Evolutionary conservation across 2,113 vertebrate species (phyloP), one percentile per base, ranked within the genome.

Genomic region (Lophius piscatorius): DNA sequence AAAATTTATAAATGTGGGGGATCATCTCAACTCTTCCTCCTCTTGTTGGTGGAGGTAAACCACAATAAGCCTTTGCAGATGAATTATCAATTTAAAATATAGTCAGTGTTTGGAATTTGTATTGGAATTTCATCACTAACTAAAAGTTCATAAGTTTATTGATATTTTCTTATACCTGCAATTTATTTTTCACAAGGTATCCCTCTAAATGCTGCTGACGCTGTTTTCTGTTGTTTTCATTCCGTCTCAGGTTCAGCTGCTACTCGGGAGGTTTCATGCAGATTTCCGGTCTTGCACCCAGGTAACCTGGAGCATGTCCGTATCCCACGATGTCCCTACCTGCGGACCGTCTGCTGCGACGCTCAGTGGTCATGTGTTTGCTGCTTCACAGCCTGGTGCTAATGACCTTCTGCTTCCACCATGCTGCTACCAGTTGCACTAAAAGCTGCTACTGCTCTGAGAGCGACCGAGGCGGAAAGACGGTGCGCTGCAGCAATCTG

Each of bases 401-500:
- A 12, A 93, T 95, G 90, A 89, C 91, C 63, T 90, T 92, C 79
- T 92, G 92, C 85, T 91, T 94, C 74, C 87, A 86, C 65, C 77
- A 86, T 17, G 87, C 81, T 0, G 90, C 83, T 0, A 44, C 91
- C 6, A 91, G 93, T 3, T 96, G 95, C 83, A 94, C 95, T 71
- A 93, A 89, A 70, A 92, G 90, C 70, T 93, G 92, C 79, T 93
- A 93, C 88, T 99, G 97, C 85, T 94, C 96, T 17, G 85, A 91
- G 18, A 92, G 93, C 7, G 94, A 96, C 66, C 90, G 86, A 1
- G 88, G 90, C 1, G 93, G 94, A 28, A 94, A 90, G 78, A 99
- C 94, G 0, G 92, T 98, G 68, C 95, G 96, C 61, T 99, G 97
- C 90, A 99, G 97, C 90, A 93, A 93, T 4, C 92, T 93, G 41